Percentiles rank a stretch among this genome's conserved stretches.
Conservation (phyloP, 2,797 vertebrate genomes). For the Sebastes melanostomus region DNA sequence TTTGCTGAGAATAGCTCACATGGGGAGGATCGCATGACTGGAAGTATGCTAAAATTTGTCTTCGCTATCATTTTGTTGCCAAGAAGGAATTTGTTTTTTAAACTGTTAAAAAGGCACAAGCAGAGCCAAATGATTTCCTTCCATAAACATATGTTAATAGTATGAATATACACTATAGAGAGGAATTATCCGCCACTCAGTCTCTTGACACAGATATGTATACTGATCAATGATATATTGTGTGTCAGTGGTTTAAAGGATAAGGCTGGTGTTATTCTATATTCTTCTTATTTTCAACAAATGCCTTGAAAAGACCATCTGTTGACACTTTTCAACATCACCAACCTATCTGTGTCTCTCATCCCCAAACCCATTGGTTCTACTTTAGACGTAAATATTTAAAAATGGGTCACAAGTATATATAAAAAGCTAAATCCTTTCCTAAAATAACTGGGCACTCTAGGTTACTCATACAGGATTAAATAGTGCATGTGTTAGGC, state of each 20-base stretch:
- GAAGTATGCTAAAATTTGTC: constrained; percentile 11
- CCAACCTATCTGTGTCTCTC: neutral
- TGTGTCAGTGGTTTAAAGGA: neutral
- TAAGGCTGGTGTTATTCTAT: neutral
- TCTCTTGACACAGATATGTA: too few species aligned
- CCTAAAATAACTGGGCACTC: neutral
- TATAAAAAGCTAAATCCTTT: neutral
- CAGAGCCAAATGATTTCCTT: neutral
- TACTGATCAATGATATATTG: neutral
- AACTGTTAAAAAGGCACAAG: neutral
- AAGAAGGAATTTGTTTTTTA: neutral
- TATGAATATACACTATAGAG: neutral
- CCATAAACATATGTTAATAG: neutral
- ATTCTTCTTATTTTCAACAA: too few species aligned
- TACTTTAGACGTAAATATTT: neutral
- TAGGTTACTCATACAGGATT: neutral
- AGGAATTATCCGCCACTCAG: neutral
- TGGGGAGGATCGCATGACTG: constrained; percentile 29
- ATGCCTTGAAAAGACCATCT: too few species aligned
- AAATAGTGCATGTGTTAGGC: neutral
- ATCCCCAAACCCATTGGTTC: neutral
- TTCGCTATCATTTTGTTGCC: neutral
- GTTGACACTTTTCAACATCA: neutral
- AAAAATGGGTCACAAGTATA: neutral
- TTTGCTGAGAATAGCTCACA: constrained; percentile 59